phyloP scores from a whole-genome alignment of 2,888 invertebrate species.

The Cheilosia soror region DNA sequence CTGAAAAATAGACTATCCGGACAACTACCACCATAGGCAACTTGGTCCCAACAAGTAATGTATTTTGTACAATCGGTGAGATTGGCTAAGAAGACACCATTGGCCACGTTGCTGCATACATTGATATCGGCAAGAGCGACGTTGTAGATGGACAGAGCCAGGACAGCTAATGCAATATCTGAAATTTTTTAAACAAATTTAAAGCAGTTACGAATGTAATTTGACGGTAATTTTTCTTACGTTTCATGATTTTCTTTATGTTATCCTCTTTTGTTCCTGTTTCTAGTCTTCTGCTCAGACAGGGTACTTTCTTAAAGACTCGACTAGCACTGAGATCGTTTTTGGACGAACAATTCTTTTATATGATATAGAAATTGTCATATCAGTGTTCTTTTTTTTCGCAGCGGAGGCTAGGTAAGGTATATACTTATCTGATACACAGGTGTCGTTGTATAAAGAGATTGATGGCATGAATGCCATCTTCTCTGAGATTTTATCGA shows the following conservation, averaged over 20 bases:
- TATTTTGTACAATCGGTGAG: constrained; percentile 77
- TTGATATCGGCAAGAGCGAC: constrained; percentile 67
- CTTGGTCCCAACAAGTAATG: constrained; percentile 77
- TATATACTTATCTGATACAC: constrained; percentile 13
- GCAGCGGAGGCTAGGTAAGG: not conserved
- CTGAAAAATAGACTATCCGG: constrained; percentile 58
- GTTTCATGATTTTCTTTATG: constrained; percentile 38
- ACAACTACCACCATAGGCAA: constrained; percentile 77
- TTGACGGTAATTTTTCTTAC: constrained; percentile 28
- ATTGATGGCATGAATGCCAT: constrained; percentile 24
- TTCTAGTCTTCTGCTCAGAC: constrained; percentile 11
- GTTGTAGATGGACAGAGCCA: constrained; percentile 26
- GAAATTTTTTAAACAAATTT: not conserved
- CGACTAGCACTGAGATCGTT: constrained; percentile 44
- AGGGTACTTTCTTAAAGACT: not conserved
- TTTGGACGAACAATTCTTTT: constrained; percentile 36
- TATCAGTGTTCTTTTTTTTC: constrained; percentile 42
- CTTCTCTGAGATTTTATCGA: constrained; percentile 58
- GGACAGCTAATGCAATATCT: constrained; percentile 32
- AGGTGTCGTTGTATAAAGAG: not conserved
- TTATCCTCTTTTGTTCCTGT: constrained; percentile 17
- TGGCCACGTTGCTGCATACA: constrained; percentile 76
- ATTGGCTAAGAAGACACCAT: constrained; percentile 78
- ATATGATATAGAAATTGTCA: constrained; percentile 25
- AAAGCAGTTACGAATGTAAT: too few relatives aligned